A percentile compares a stretch with the other conserved stretches of the same genome.
phyloP scores from a whole-genome alignment of 2,888 invertebrate genomes.

The Eupithecia insigniata region DNA sequence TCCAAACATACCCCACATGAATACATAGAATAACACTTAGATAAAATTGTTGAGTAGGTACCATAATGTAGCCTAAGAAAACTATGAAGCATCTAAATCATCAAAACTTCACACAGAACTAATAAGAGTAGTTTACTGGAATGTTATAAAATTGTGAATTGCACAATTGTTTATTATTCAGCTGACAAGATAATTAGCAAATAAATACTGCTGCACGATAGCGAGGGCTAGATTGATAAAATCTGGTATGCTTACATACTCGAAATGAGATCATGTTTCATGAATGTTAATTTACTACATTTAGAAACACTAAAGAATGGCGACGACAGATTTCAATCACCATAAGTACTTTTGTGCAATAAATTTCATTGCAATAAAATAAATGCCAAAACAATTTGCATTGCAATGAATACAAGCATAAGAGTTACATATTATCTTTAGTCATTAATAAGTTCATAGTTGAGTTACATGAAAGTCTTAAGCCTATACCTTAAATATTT shows the following conservation, averaged over 20 bases:
- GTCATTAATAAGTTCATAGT: constrained; percentile 60
- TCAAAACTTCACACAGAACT: constrained; percentile 72
- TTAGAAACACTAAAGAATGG: constrained; percentile 59
- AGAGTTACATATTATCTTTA: constrained; percentile 63
- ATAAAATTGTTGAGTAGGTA: constrained; percentile 56
- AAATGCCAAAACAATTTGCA: constrained; percentile 72
- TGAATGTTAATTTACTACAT: constrained; percentile 63
- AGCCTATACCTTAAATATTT: constrained; percentile 67
- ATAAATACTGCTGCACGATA: constrained; percentile 57
- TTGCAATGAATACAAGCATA: constrained; percentile 61
- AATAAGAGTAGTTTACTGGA: constrained; percentile 72
- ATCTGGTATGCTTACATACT: constrained; percentile 61
- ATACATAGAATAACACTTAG: constrained; percentile 70
- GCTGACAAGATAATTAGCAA: constrained; percentile 54
- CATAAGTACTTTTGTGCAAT: constrained; percentile 83
- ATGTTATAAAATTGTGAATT: constrained; percentile 70
- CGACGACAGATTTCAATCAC: constrained; percentile 60
- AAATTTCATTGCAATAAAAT: constrained; percentile 66
- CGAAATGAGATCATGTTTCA: constrained; percentile 79
- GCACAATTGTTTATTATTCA: constrained; percentile 62
- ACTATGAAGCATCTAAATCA: constrained; percentile 76
- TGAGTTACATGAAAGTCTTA: constrained; percentile 65
- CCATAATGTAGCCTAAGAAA: constrained; percentile 68
- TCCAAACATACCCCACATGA: constrained; percentile 66
- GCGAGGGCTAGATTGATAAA: constrained; percentile 53